These are phyloP conservation scores for Archivesica marissinica DNA, from an alignment of 1,140 invertebrate species.

Conservation along the genomic window DNA sequence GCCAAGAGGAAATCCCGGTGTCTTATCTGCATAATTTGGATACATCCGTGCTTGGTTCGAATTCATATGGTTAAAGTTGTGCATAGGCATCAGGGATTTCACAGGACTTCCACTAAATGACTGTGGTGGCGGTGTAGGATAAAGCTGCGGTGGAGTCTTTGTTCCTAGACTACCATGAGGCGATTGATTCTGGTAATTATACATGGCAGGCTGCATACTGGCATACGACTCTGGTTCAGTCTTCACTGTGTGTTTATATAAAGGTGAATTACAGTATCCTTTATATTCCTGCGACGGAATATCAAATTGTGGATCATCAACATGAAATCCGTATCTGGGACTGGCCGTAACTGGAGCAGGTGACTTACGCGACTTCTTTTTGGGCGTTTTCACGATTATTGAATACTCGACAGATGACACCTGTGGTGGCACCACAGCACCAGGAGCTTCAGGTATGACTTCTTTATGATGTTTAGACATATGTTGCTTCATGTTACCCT, in stretches of 20 bases:
- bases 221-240: conserved; percentile 41
- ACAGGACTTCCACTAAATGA: conserved; percentile 31
- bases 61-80: not conserved
- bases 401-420: not conserved
- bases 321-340: conserved; percentile 18
- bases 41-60: conserved; percentile 19
- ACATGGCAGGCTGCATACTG: conserved; percentile 53
- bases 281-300: conserved; percentile 49
- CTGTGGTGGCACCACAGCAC: not conserved
- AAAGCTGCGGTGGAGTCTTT: conserved; percentile 27
- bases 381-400: conserved; percentile 30
- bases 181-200: conserved; percentile 47
- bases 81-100: conserved; percentile 35
- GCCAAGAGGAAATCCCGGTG: not conserved
- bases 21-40: not conserved
- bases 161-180: conserved; percentile 6
- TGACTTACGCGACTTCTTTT: conserved; percentile 33
- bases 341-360: conserved; percentile 24
- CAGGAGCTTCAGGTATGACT: not conserved
- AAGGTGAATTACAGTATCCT: conserved; percentile 40
- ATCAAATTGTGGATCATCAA: conserved; percentile 9
- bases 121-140: conserved; percentile 47
- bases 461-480: conserved; percentile 73
- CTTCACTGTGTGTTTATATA: conserved; percentile 16
- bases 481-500: conserved; percentile 79